Base-by-base conservation (phyloP, 2,113 vertebrate species). In the Pelodiscus sinensis region DNA sequence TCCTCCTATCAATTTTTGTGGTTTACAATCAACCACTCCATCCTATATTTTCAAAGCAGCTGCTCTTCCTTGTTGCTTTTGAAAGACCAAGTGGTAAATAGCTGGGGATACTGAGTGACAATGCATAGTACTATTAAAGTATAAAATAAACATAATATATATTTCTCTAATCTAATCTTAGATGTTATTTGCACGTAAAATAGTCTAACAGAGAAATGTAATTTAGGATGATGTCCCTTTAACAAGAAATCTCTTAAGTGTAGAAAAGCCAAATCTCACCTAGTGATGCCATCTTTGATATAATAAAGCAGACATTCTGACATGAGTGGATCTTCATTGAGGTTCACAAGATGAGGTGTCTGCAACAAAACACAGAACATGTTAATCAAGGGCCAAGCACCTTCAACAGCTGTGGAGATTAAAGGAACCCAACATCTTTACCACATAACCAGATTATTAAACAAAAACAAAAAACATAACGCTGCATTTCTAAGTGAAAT, bases 251-350 rank as follows among this genome's bases (percentile, higher is more conserved):
- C 84, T 75, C 60, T 35, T 57, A 85, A 87, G 57, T 58, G 85
- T 95, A 90, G 29, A 29, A 92, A 51, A 88, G 89, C 68, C 57
- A 80, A 5, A 52, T 22, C 89, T 97, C 97, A 99, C 99, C 99
- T 99, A 82, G 99, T 99, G 90, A 99, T 99, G 35, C 99, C 99
- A 65, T 99, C 99, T 98, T 99, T 99, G 97, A 99, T 99, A 97
- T 99, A 99, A 97, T 99, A 99, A 75, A 99, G 98, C 90, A 99
- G 98, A 97, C 99, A 99, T 95, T 99, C 99, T 1, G 99, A 99
- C 99, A 99, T 99, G 79, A 99, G 98, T 10, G 99, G 99, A 96
- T 99, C 99, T 97, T 99, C 99, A 52, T 99, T 99, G 94, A 99
- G 98, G 97, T 99, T 99, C 87, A 99, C 99, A 86, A 99, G 98